Percentiles rank a stretch among this genome's conserved stretches.
phyloP scores from a whole-genome alignment of 2,113 vertebrate species.

The Alligator mississippiensis region DNA sequence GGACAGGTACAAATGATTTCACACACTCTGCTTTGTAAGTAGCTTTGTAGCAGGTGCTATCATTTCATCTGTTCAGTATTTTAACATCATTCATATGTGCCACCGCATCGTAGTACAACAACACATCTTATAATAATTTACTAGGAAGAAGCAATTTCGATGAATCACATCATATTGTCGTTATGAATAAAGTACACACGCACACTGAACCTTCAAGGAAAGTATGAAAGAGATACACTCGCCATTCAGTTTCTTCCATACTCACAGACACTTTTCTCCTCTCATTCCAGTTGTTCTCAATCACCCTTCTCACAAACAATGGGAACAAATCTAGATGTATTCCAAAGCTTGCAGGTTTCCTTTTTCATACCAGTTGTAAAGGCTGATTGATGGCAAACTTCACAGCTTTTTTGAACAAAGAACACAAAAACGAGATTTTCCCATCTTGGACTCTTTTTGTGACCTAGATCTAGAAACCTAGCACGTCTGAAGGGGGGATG shows the following conservation, averaged over 20 bases:
- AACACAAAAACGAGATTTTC: neutral
- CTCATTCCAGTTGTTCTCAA: constrained; percentile 34
- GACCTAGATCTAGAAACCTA: neutral
- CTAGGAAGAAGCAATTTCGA: constrained; percentile 66
- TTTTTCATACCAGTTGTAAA: neutral
- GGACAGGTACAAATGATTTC: constrained; percentile 70
- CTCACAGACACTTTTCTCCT: neutral
- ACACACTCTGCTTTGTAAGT: constrained; percentile 51
- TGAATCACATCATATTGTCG: constrained; percentile 69
- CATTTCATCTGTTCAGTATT: constrained; percentile 68
- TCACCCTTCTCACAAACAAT: constrained; percentile 35
- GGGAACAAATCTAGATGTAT: neutral
- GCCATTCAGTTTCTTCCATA: constrained; percentile 45
- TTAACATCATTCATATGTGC: constrained; percentile 74
- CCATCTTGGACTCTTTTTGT: neutral
- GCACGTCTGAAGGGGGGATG: neutral
- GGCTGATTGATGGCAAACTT: constrained; percentile 23
- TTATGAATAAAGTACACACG: constrained; percentile 63
- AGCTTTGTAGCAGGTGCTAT: constrained; percentile 71
- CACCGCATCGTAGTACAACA: constrained; percentile 58
- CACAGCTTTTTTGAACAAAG: constrained; percentile 20
- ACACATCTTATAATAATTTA: constrained; percentile 62
- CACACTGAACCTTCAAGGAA: constrained; percentile 27
- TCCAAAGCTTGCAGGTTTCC: neutral
- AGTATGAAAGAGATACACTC: constrained; percentile 20